A percentile compares a stretch with the other conserved stretches of the same genome.
These are phyloP conservation scores for Leptobrachium ailaonicum DNA, from an alignment of 2,113 vertebrate species.

Conservation along the genomic window DNA sequence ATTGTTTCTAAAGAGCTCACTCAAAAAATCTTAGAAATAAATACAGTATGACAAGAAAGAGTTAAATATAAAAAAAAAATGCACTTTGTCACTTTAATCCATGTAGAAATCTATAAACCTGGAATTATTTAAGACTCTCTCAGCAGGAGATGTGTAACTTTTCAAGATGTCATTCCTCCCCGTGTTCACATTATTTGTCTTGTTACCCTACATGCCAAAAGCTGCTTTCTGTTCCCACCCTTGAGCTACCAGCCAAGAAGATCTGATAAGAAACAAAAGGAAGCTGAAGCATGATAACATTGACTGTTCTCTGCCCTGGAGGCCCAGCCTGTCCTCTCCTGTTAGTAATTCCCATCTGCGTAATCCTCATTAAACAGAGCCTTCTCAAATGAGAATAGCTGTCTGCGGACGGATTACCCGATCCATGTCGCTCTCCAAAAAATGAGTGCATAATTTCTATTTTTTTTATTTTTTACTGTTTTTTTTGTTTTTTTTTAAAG, in stretches of 20 bases:
- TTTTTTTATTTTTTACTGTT: slow-evolving; percentile 13
- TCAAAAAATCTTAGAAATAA: too few species aligned
- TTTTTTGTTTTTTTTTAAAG: slow-evolving; percentile 43
- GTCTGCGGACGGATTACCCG: slow-evolving; percentile 52
- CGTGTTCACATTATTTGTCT: slow-evolving; percentile 11
- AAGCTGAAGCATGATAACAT: slow-evolving; percentile 62
- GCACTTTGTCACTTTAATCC: too few species aligned
- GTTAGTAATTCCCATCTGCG: slow-evolving; percentile 61
- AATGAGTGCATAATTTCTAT: slow-evolving; percentile 50
- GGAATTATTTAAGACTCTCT: not conserved
- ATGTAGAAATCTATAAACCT: not conserved
- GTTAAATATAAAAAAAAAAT: too few species aligned
- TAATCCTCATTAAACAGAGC: slow-evolving; percentile 65
- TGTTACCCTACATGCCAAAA: slow-evolving; percentile 51
- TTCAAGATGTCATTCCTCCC: not conserved
- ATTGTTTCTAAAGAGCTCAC: too few species aligned
- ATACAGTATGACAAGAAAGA: too few species aligned
- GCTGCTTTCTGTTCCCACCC: slow-evolving; percentile 57
- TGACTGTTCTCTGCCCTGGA: slow-evolving; percentile 53
- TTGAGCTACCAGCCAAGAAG: slow-evolving; percentile 60
- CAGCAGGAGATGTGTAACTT: not conserved
- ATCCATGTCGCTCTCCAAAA: slow-evolving; percentile 56
- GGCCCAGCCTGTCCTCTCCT: slow-evolving; percentile 47
- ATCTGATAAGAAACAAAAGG: slow-evolving; percentile 60
- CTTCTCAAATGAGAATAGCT: slow-evolving; percentile 56